These are phyloP conservation scores for Apis dorsata DNA, from an alignment of 1,140 invertebrate genomes.

Conservation along the genomic window DNA sequence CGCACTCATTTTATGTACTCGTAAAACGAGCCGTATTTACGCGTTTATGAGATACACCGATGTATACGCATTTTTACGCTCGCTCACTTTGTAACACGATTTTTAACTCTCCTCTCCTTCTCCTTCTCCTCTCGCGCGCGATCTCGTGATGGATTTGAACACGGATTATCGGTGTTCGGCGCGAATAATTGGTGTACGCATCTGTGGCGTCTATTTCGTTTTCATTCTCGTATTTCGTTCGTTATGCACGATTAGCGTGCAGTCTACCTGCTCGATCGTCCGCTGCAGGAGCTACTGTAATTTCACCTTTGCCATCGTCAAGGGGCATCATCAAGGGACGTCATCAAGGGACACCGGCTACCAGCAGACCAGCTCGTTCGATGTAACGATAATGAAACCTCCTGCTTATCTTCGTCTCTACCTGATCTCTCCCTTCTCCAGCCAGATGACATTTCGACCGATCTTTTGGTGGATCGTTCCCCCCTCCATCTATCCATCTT, in stretches of 20 bases:
- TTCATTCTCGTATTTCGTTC: no score
- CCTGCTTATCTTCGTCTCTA: slow-evolving; percentile 57
- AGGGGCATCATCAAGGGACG: slow-evolving; percentile 55
- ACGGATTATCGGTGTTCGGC: slow-evolving; percentile 6
- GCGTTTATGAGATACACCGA: slow-evolving; percentile 43
- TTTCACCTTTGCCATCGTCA: slow-evolving; percentile 56
- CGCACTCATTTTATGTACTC: slow-evolving; percentile 41
- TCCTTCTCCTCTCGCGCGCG: no score
- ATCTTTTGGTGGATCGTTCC: slow-evolving; percentile 8
- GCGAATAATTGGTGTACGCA: slow-evolving; percentile 36
- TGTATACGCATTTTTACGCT: slow-evolving; percentile 25
- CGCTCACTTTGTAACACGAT: slow-evolving; percentile 27
- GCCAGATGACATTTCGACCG: slow-evolving; percentile 47
- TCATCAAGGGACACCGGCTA: slow-evolving; percentile 59
- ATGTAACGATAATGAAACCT: slow-evolving; percentile 43
- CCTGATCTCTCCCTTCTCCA: slow-evolving; percentile 32
- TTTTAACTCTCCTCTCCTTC: neutral
- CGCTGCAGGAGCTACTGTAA: slow-evolving; percentile 57
- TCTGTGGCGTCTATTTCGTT: slow-evolving; percentile 20
- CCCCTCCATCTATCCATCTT: neutral
- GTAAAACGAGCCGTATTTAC: slow-evolving; percentile 51
- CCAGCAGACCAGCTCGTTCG: slow-evolving; percentile 31
- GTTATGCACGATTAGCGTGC: slow-evolving; percentile 49
- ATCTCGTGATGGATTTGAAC: slow-evolving; percentile 14
- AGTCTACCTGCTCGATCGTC: slow-evolving; percentile 61